Conservation (phyloP, 2,888 invertebrate species). For the Onchidella celtica region DNA sequence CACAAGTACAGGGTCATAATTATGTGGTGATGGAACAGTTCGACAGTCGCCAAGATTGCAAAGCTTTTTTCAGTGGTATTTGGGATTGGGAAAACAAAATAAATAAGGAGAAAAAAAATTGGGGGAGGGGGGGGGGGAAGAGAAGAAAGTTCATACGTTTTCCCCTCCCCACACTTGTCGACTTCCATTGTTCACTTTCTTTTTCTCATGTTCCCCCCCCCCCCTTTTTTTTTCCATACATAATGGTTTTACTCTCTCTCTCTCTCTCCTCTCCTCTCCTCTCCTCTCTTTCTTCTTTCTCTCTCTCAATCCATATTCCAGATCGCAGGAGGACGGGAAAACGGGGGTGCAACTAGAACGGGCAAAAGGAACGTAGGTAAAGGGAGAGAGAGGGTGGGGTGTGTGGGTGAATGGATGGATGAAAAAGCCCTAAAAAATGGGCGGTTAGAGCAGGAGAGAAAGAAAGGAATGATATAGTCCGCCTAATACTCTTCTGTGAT, state of each 20-base stretch:
- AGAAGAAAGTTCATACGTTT: conserved; percentile 1
- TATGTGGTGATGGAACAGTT: no score
- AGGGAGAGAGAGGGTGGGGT: not conserved
- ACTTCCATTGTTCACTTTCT: not conserved
- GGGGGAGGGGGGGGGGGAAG: not conserved
- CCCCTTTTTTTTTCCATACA: conserved; percentile 11
- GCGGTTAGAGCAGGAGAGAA: not conserved
- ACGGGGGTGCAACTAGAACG: not conserved
- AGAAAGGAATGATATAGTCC: not conserved
- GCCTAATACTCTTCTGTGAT: no score
- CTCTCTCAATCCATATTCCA: conserved; percentile 8
- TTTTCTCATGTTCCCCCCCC: not conserved
- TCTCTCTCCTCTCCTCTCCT: conserved; percentile 8
- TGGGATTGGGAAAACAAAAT: not conserved
- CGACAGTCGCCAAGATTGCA: no score
- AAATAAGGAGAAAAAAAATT: not conserved
- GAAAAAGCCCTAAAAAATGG: not conserved
- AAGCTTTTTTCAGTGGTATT: no score
- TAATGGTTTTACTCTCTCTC: conserved; percentile 3
- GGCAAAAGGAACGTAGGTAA: not conserved
- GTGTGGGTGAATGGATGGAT: not conserved
- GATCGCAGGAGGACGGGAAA: not conserved
- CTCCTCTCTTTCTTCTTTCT: conserved; percentile 1
- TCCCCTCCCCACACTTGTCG: not conserved
- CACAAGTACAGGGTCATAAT: no score